Base-by-base conservation (phyloP, 30 jellyfish, hydroid and myxozoan species). In the Nemopilema nomurai region DNA sequence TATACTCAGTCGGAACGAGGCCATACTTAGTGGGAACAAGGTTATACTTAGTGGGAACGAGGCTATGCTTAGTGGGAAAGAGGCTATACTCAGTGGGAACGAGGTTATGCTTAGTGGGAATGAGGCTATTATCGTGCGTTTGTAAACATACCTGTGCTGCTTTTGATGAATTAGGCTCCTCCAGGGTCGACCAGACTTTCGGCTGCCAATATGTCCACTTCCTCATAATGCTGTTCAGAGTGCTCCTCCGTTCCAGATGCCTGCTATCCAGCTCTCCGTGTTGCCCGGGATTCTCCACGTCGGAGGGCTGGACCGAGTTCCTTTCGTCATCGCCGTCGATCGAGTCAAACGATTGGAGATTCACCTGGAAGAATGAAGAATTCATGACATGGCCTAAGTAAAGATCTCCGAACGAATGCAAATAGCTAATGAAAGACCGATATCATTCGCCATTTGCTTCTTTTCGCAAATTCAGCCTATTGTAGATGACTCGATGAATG, bases 61-160 rank as follows among this genome's bases (percentile, higher is more conserved):
- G n/a, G n/a, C n/a, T n/a, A n/a, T n/a, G n/a, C n/a, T n/a, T n/a
- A n/a, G n/a, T n/a, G n/a, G n/a, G n/a, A n/a, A n/a, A n/a, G n/a
- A n/a, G n/a, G n/a, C n/a, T n/a, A n/a, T n/a, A n/a, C n/a, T n/a
- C n/a, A n/a, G n/a, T n/a, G n/a, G n/a, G n/a, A n/a, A n/a, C n/a
- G n/a, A n/a, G n/a, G n/a, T n/a, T n/a, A n/a, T n/a, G n/a, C n/a
- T n/a, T n/a, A n/a, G n/a, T n/a, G n/a, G n/a, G n/a, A n/a, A n/a
- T n/a, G n/a, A n/a, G n/a, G n/a, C n/a, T n/a, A n/a, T n/a, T n/a
- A n/a, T n/a, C n/a, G n/a, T n/a, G n/a, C n/a, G n/a, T n/a, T n/a
- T n/a, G n/a, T n/a, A n/a, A n/a, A n/a, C 57, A 6, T 79, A 91
- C 97, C 96, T 91, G 93, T 1, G 97, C 97, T 28, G 86, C 83